Percentiles rank a stretch among this genome's conserved stretches.
Conservation (phyloP, 2,113 vertebrate genomes). For the Dipodomys stephensi region DNA sequence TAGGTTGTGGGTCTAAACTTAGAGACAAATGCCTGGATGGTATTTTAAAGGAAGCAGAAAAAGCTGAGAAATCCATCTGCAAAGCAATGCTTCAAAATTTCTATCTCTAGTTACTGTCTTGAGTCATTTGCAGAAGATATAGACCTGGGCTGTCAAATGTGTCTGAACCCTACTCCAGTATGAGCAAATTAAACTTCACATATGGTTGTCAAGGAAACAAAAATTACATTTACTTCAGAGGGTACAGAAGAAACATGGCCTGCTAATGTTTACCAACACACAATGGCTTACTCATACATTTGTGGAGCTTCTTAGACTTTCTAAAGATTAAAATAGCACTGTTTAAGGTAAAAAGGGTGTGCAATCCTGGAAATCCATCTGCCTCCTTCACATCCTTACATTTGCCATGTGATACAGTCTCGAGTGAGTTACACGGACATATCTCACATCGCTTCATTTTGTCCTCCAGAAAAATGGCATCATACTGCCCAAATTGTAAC, state of each 20-base stretch:
- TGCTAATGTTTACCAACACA: not conserved
- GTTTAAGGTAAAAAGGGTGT: not conserved
- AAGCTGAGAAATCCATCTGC: not conserved
- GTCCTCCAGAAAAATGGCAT: not conserved
- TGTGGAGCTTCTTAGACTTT: constrained; percentile 37
- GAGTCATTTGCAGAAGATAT: not conserved
- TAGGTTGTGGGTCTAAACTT: not conserved
- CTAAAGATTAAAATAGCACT: not conserved
- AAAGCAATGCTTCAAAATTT: not conserved
- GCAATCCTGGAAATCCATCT: not conserved
- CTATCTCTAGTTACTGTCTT: not conserved
- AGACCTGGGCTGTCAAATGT: not conserved
- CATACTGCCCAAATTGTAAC: not conserved
- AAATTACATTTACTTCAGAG: not conserved
- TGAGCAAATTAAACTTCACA: not conserved
- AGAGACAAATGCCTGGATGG: not conserved
- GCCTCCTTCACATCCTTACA: not conserved
- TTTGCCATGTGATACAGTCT: not conserved
- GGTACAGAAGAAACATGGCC: not conserved
- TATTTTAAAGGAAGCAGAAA: not conserved
- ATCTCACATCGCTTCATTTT: not conserved
- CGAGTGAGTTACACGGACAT: not conserved
- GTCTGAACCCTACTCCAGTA: not conserved
- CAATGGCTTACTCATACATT: not conserved
- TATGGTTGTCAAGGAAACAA: no score